Percentiles rank a stretch among this genome's conserved stretches.
Evolutionary conservation across 2,797 vertebrate species (phyloP).

Genomic region (Parauchenoglanis punctatus): DNA sequence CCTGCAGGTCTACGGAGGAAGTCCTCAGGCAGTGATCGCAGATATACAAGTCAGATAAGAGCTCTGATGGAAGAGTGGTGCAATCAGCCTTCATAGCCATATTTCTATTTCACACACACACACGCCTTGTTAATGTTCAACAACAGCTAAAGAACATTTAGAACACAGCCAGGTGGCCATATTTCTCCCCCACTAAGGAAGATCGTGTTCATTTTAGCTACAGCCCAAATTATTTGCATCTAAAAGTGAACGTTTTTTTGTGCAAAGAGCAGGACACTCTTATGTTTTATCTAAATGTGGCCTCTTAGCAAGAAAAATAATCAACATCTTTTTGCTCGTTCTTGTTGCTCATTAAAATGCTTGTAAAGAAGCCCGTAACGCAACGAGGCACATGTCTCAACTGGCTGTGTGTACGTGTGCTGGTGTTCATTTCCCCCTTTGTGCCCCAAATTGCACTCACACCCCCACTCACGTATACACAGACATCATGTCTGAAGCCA

Average conservation of each 20-base stretch:
- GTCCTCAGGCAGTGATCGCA: slow-evolving; percentile 38
- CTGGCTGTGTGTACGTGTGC: slow-evolving; percentile 27
- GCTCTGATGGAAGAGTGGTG: slow-evolving; percentile 22
- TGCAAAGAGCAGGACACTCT: background rate
- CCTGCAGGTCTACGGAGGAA: slow-evolving; percentile 51
- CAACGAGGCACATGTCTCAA: slow-evolving; percentile 30
- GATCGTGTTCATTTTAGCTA: background rate
- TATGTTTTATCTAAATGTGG: background rate
- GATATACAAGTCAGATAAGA: slow-evolving; percentile 51
- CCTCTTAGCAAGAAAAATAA: slow-evolving; percentile 7
- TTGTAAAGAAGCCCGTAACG: slow-evolving; percentile 28
- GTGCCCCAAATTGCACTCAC: background rate
- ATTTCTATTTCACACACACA: background rate
- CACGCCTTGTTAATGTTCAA: slow-evolving; percentile 10
- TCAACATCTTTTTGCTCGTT: background rate
- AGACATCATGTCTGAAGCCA: background rate
- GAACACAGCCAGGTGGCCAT: background rate
- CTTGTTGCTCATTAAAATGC: slow-evolving; percentile 34
- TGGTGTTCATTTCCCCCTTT: slow-evolving; percentile 12
- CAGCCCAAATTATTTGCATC: background rate
- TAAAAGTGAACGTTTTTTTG: background rate
- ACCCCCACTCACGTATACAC: background rate
- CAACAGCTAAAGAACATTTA: background rate
- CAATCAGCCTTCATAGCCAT: slow-evolving; percentile 27
- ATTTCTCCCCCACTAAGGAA: background rate